Evolutionary conservation across 2,888 invertebrate genomes (phyloP).

Genomic region (Fragum sueziense): DNA sequence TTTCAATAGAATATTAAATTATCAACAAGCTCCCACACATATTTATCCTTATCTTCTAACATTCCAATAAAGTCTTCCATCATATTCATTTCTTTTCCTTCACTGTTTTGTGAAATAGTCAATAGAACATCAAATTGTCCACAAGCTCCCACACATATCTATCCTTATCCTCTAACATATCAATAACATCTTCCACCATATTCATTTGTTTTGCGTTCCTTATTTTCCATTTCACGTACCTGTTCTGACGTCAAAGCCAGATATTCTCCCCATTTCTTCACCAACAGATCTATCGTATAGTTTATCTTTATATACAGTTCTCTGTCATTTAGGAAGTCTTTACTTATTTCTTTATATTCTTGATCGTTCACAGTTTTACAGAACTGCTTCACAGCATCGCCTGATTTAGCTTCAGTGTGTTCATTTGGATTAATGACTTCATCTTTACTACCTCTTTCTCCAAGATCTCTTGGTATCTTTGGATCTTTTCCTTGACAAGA

Average conservation of each 20-base stretch:
- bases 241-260: conserved; percentile 56
- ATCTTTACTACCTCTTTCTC: too few relatives aligned
- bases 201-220: conserved; percentile 53
- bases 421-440: neutral
- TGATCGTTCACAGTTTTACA: conserved; percentile 14
- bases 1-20: conserved; percentile 53
- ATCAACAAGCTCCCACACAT: conserved; percentile 71
- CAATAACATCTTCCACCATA: conserved; percentile 63
- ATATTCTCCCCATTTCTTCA: conserved; percentile 67
- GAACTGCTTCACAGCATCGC: conserved; percentile 22
- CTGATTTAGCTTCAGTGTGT: too few relatives aligned
- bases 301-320: conserved; percentile 52
- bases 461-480: too few relatives aligned
- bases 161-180: conserved; percentile 67
- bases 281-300: conserved; percentile 51
- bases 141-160: conserved; percentile 70
- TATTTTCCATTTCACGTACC: conserved; percentile 56
- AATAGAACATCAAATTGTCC: conserved; percentile 59
- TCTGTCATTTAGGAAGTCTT: conserved; percentile 50
- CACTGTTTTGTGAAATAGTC: conserved; percentile 56
- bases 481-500: too few relatives aligned
- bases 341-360: conserved; percentile 43
- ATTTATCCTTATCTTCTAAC: too few relatives aligned
- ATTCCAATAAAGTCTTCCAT: conserved; percentile 66
- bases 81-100: conserved; percentile 51